These are phyloP conservation scores for Bombylius major DNA, from an alignment of 2,888 invertebrate species.

Conservation along the genomic window DNA sequence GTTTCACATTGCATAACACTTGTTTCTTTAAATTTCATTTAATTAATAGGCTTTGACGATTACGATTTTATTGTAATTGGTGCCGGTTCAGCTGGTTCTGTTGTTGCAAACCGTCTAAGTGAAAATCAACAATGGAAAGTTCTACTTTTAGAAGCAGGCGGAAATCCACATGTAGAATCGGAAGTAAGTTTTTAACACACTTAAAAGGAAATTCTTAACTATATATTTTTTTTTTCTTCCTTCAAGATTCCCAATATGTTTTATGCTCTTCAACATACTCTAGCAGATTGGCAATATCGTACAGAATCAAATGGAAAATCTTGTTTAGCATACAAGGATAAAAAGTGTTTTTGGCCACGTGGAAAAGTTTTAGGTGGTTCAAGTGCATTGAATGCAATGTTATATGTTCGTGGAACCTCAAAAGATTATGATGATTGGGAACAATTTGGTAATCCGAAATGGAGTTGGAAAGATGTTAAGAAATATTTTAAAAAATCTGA, in stretches of 20 bases:
- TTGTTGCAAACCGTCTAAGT: slow-evolving; percentile 51
- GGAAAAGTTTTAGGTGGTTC: slow-evolving; percentile 55
- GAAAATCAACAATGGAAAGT: slow-evolving; percentile 65
- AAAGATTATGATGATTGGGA: slow-evolving; percentile 54
- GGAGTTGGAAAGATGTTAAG: slow-evolving; percentile 63
- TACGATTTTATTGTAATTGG: slow-evolving; percentile 50
- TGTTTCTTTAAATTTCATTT: background rate
- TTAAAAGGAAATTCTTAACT: background rate
- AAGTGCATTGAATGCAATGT: slow-evolving; percentile 51
- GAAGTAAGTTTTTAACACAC: slow-evolving; percentile 26
- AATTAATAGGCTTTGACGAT: slow-evolving; percentile 14
- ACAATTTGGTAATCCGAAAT: slow-evolving; percentile 44
- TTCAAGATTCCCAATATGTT: slow-evolving; percentile 17
- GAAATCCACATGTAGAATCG: slow-evolving; percentile 44
- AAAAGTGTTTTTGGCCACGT: slow-evolving; percentile 41
- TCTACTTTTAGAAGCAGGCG: slow-evolving; percentile 67
- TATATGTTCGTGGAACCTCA: slow-evolving; percentile 50
- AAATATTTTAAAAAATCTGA: slow-evolving; percentile 72
- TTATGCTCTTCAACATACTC: slow-evolving; percentile 20
- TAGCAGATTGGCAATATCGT: slow-evolving; percentile 24
- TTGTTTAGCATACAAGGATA: slow-evolving; percentile 19
- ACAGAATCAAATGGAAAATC: slow-evolving; percentile 22
- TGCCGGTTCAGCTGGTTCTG: slow-evolving; percentile 49
- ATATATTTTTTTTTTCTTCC: background rate
- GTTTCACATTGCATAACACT: background rate